A percentile compares a stretch with the other conserved stretches of the same genome.
Conservation (phyloP, 64 coral and sea anemone species). For the Cladopsammia gracilis region DNA sequence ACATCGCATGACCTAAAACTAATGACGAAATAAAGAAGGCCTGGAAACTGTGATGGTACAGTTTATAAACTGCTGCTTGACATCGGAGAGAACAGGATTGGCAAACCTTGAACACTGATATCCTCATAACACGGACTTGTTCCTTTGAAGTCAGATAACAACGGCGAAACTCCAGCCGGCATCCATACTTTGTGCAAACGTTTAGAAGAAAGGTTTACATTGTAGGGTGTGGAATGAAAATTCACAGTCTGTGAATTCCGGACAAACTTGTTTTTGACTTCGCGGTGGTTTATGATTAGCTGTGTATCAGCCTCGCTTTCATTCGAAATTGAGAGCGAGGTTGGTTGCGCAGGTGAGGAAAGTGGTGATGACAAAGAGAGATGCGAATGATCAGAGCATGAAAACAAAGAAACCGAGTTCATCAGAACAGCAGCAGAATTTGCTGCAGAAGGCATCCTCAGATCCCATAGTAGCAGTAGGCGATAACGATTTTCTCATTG, state of each 20-base stretch:
- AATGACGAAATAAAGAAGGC: too few species aligned
- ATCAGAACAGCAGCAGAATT: not conserved
- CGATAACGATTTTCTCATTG: not conserved
- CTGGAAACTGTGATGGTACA: not conserved
- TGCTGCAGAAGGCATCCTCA: not conserved
- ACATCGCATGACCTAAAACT: too few species aligned
- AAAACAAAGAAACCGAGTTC: constrained; percentile 3
- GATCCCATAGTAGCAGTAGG: not conserved
- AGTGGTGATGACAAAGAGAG: not conserved
- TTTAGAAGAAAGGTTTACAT: not conserved
- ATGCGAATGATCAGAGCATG: not conserved
- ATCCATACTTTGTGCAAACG: not conserved
- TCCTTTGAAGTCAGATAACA: not conserved
- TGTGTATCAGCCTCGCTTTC: not conserved
- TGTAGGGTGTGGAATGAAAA: constrained; percentile 9
- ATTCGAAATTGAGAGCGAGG: too few species aligned
- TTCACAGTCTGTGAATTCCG: not conserved
- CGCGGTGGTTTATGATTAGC: too few species aligned
- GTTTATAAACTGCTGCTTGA: not conserved
- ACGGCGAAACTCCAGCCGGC: not conserved
- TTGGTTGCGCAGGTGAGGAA: too few species aligned
- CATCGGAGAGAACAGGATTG: not conserved
- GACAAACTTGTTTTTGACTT: not conserved
- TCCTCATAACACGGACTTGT: not conserved
- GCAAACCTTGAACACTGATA: not conserved